Conservation (phyloP, 2,797 vertebrate species). For the Coccyzus lansbergi region DNA sequence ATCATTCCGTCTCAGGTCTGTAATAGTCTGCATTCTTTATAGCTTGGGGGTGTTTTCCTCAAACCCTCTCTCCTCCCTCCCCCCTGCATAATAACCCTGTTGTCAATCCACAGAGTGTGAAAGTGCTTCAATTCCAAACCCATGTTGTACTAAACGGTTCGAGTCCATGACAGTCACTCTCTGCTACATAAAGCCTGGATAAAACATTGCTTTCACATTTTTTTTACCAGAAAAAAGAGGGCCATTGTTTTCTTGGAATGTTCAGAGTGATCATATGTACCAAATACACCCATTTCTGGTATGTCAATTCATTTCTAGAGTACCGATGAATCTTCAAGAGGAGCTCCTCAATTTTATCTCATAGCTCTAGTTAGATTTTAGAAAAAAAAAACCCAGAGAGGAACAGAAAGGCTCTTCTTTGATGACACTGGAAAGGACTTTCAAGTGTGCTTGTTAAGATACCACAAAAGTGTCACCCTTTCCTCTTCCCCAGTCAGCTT, state of each 20-base stretch:
- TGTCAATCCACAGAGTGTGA: slow-evolving; percentile 39
- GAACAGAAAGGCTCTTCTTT: neutral
- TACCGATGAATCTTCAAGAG: neutral
- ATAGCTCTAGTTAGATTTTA: neutral
- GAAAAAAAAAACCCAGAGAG: slow-evolving; percentile 19
- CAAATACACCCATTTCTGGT: neutral
- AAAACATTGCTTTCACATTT: neutral
- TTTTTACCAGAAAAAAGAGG: neutral
- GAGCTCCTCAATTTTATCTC: neutral
- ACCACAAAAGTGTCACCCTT: neutral
- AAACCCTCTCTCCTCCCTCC: neutral
- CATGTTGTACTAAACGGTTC: neutral
- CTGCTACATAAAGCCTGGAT: slow-evolving; percentile 6
- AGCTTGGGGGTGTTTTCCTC: slow-evolving; percentile 30
- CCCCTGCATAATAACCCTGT: slow-evolving; percentile 27
- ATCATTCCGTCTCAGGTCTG: slow-evolving; percentile 33
- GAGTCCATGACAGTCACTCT: neutral
- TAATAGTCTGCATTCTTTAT: slow-evolving; percentile 57
- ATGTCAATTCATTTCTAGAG: neutral
- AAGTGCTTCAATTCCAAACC: slow-evolving; percentile 40
- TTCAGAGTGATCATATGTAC: neutral
- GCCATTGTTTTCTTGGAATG: neutral
- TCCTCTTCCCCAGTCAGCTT: neutral
- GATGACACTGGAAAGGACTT: neutral
- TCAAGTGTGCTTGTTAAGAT: neutral